phyloP scores from a whole-genome alignment of 2,113 vertebrate genomes.

The Heterotilapia buettikoferi region DNA sequence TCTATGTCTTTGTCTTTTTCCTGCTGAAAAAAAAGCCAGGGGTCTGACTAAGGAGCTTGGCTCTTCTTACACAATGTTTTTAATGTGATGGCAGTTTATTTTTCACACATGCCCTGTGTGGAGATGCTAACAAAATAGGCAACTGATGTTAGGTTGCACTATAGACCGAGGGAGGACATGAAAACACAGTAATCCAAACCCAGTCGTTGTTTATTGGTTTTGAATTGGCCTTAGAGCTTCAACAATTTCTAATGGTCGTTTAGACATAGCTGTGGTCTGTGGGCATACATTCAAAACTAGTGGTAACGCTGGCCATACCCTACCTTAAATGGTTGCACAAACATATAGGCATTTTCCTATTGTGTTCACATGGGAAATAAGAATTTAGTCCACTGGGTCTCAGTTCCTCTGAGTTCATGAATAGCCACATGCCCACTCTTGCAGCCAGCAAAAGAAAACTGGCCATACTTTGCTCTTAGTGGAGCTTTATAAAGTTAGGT shows the following conservation, averaged over 20 bases:
- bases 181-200: not conserved
- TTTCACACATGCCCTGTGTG: not conserved
- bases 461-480: not conserved
- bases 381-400: not conserved
- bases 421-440: not conserved
- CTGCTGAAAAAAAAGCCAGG: not conserved
- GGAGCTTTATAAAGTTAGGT: not conserved
- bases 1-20: not conserved
- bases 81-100: not conserved
- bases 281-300: not conserved
- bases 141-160: not conserved
- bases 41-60: not conserved
- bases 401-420: not conserved
- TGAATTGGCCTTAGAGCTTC: not conserved
- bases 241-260: not conserved
- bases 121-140: not conserved
- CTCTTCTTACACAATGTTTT: not conserved
- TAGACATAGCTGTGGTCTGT: not conserved
- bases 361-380: not conserved
- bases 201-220: not conserved
- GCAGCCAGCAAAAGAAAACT: not conserved
- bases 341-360: not conserved
- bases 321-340: not conserved
- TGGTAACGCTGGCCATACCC: not conserved
- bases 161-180: not conserved